Evolutionary conservation across 2,113 vertebrate species (phyloP), one percentile per base, ranked within the genome.

Genomic region (Corvus moneduloides): DNA sequence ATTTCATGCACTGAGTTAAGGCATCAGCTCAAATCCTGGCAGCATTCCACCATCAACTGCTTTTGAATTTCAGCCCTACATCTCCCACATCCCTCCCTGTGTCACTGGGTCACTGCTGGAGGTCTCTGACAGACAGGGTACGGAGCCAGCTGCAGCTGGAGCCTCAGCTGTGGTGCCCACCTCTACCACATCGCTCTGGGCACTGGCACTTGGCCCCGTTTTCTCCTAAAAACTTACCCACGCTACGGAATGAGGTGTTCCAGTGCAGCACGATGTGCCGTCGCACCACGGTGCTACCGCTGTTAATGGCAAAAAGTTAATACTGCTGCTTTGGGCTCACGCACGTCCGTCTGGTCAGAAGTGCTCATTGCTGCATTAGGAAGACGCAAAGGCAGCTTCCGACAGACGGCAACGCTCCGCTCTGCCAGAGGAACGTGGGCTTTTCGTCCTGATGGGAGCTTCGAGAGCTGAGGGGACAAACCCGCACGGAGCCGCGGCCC

Each of bases 341-440:
- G 3, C 3, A 0, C 7, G 7, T 1, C 44, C 26, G 4, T 4
- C 26, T 2, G 48, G 7, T 1, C 13, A 33, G 23, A 9, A 16
- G 22, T 0, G 69, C 33, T 2, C 39, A 3, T 0, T 1, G 55
- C 51, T 5, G 52, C 69, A 8, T 2, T 0, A 2, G 41, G n/a
- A 28, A 8, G 10, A 13, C 1, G 56, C 78, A 3, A 15, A 43
- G 32, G 58, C 54, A 10, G 33, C 62, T 51, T 4, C 62, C 3
- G 24, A 18, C 48, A 16, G 61, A 49, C n/a, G 20, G 5, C 1
- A 49, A 7, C 15, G 0, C 71, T 11, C 5, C 10, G 7, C 27
- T 46, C 7, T 4, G 28, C 44, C 41, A 2, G 8, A 33, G n/a
- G 33, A 58, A 13, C 69, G 5, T 0, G 43, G 14, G 5, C 33